Evolutionary conservation across 2,888 invertebrate genomes (phyloP).

Genomic region (Leucoptera coffeella): DNA sequence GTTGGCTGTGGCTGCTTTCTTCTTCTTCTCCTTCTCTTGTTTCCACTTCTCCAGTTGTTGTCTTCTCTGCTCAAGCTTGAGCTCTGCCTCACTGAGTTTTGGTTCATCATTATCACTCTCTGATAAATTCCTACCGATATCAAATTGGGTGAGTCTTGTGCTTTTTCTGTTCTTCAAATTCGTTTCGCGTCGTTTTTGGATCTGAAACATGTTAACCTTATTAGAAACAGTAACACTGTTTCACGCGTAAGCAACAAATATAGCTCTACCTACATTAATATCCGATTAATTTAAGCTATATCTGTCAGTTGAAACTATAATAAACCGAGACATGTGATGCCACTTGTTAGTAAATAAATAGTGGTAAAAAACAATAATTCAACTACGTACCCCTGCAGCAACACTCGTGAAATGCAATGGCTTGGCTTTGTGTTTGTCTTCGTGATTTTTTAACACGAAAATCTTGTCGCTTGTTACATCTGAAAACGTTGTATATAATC

Average conservation of each 20-base stretch:
- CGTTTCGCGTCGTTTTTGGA: slow-evolving; percentile 21
- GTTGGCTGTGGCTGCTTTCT: slow-evolving; percentile 16
- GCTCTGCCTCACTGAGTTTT: slow-evolving; percentile 10
- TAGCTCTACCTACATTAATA: slow-evolving; percentile 8
- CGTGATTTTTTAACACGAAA: slow-evolving; percentile 17
- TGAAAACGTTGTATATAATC: too few relatives aligned
- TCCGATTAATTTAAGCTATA: slow-evolving; percentile 1
- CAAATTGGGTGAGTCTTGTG: slow-evolving; percentile 20
- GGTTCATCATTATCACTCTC: slow-evolving; percentile 12
- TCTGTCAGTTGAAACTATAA: slow-evolving; percentile 2
- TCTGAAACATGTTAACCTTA: too few relatives aligned
- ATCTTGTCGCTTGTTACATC: too few relatives aligned
- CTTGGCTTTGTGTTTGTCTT: slow-evolving; percentile 27
- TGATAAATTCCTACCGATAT: slow-evolving; percentile 20
- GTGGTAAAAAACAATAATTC: not conserved
- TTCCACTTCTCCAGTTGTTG: slow-evolving; percentile 37
- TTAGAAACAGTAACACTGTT: too few relatives aligned
- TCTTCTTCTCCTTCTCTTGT: slow-evolving; percentile 28
- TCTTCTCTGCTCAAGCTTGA: slow-evolving; percentile 19
- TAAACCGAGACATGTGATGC: slow-evolving; percentile 5
- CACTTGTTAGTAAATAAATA: not conserved
- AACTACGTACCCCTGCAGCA: slow-evolving; percentile 22
- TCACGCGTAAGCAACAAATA: not conserved
- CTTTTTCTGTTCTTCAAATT: slow-evolving; percentile 20
- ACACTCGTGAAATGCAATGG: slow-evolving; percentile 26